Conservation (phyloP, 2,797 vertebrate species). For the Parauchenoglanis ngamensis region DNA sequence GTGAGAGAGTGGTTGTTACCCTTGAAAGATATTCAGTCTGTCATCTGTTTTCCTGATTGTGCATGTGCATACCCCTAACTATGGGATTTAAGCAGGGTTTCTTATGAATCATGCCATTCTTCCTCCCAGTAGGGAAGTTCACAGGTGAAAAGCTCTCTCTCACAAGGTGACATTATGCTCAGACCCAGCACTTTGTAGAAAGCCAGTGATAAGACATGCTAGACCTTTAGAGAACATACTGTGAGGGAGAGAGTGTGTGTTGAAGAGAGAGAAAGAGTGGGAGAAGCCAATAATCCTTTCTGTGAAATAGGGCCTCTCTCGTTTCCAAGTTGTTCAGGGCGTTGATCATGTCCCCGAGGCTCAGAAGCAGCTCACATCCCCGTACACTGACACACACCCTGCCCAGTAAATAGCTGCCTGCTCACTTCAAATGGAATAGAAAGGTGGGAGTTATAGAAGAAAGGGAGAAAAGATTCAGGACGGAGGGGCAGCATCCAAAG, state of each 20-base stretch:
- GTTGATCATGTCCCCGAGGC: constrained; percentile 60
- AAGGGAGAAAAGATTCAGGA: constrained; percentile 63
- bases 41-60: background rate
- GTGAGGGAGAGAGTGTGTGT: background rate
- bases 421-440: constrained; percentile 69
- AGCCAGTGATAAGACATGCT: constrained; percentile 52
- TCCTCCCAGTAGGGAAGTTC: constrained; percentile 24
- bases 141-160: constrained; percentile 41
- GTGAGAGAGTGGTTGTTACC: constrained; percentile 11
- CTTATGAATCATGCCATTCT: background rate
- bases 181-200: constrained; percentile 46
- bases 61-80: background rate
- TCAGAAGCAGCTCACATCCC: constrained; percentile 46
- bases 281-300: constrained; percentile 60
- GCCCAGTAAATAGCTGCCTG: constrained; percentile 69
- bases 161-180: constrained; percentile 58
- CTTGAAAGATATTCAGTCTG: constrained; percentile 11
- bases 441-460: constrained; percentile 68
- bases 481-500: constrained; percentile 69
- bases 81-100: background rate
- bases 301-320: constrained; percentile 58
- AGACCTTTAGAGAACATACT: constrained; percentile 48
- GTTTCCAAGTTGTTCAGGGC: constrained; percentile 52
- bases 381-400: constrained; percentile 49
- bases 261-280: constrained; percentile 48